Evolutionary conservation across 1,140 invertebrate species (phyloP), one percentile per base, ranked within the genome.

Genomic region (Saxidomus purpurata): DNA sequence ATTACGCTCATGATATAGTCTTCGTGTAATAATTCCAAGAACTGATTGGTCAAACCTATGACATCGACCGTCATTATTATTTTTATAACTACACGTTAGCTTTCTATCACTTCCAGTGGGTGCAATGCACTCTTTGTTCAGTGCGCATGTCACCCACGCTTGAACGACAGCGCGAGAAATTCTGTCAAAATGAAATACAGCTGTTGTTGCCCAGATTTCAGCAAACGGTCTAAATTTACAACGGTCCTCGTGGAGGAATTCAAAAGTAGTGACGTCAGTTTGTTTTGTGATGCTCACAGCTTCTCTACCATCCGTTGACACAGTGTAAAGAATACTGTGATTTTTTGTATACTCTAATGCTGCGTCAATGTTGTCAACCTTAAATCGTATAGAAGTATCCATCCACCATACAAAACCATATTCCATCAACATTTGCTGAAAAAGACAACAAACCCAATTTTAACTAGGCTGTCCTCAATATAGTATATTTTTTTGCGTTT

Each of bases 361-460:
- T 25, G 34, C 19, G 31, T 89, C 87, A 9, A 89, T 36, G 22
- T 82, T 43, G 31, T 9, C 19, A 4, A 61, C 55, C 19, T 28
- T 69, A n/a, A 81, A 81, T 74, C 87, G 31, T 22, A 80, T 47
- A 47, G 87, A 89, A 28, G 61, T 82, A 28, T 89, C 87, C 87
- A 89, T 89, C 87, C 87, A 89, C 87, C 87, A 89, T 22, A 89
- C 87, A 38, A 36, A 89, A 22, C 77, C 77, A 49, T 31, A 82
- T 38, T 89, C 87, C 61, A 76, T 85, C n/a, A 85, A 34, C 13
- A 85, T 11, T 69, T 71, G 25, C 83, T 85, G 63, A 31, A 76
- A 55, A 61, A 47, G 55, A 52, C 34, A n/a, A n/a, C n/a, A n/a
- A n/a, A n/a, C n/a, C n/a, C n/a, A n/a, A n/a, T n/a, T n/a, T n/a